phyloP scores from a whole-genome alignment of 2,797 vertebrate species.

The Gymnothorax reevesii region DNA sequence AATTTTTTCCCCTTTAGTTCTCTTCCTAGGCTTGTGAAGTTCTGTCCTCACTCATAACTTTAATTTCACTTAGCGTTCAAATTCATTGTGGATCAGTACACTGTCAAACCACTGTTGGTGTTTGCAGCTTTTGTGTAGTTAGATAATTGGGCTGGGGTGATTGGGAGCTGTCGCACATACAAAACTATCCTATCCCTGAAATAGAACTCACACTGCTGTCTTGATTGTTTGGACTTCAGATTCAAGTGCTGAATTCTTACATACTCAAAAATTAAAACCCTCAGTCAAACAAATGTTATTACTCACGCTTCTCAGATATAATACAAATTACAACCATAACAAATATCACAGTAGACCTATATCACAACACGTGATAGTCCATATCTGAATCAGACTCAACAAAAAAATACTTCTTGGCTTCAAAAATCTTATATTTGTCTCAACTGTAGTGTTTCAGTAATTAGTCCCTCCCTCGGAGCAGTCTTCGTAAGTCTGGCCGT shows the following conservation, averaged over 20 bases:
- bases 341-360: neutral
- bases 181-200: neutral
- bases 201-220: neutral
- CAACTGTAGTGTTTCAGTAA: too few species aligned
- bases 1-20: neutral
- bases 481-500: too few species aligned
- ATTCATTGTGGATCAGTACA: neutral
- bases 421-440: too few species aligned
- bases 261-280: neutral
- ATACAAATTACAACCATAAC: neutral
- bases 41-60: neutral
- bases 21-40: neutral
- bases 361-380: neutral
- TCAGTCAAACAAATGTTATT: neutral
- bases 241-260: neutral
- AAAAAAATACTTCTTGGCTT: too few species aligned
- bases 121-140: neutral
- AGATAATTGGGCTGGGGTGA: neutral
- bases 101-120: neutral
- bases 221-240: neutral
- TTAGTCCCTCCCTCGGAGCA: too few species aligned
- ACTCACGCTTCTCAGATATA: neutral
- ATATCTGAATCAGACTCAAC: too few species aligned
- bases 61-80: too few species aligned
- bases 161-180: neutral